phyloP scores from a whole-genome alignment of 2,113 vertebrate genomes.

The Microtus ochrogaster region DNA sequence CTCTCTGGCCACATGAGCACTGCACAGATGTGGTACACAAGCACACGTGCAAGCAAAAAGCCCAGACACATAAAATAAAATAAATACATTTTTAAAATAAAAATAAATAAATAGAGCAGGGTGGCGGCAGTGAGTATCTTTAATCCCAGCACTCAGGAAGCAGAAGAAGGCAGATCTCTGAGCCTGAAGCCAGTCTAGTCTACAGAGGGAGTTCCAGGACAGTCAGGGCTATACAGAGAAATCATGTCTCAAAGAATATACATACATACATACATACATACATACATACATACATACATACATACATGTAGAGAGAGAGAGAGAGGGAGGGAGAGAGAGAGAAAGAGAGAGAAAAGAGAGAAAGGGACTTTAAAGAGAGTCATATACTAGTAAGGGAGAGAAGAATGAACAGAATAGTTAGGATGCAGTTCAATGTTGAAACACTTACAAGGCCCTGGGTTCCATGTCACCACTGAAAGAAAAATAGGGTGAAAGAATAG shows the following conservation, averaged over 20 bases:
- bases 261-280: no score
- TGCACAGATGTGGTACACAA: neutral
- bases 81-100: neutral
- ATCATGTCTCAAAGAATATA: no score
- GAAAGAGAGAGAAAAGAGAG: neutral
- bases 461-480: neutral
- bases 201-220: no score
- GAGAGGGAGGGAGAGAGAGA: neutral
- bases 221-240: no score
- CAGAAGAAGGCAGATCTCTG: neutral
- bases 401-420: neutral
- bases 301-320: no score
- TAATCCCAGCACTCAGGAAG: no score
- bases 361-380: neutral
- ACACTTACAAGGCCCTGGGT: neutral
- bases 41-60: neutral
- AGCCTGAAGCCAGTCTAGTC: no score
- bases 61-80: neutral
- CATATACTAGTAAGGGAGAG: neutral
- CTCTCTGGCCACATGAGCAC: neutral
- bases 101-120: neutral
- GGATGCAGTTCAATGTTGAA: neutral
- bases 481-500: neutral
- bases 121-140: no score
- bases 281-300: no score